phyloP scores from a whole-genome alignment of 2,888 invertebrate genomes.

The Drosophila demipolita region DNA sequence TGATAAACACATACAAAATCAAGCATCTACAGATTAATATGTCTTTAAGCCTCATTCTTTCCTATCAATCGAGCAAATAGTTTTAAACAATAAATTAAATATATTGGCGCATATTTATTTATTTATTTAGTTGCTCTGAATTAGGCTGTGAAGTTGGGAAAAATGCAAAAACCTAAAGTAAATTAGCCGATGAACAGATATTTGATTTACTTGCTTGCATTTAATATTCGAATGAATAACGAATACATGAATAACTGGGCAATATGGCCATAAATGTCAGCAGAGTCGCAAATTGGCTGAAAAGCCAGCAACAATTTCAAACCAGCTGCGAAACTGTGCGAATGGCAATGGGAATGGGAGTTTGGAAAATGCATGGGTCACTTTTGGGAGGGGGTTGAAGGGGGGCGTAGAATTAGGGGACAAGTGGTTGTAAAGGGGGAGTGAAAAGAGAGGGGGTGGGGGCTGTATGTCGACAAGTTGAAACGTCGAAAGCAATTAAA shows the following conservation, averaged over 20 bases:
- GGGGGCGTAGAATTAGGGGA: not conserved
- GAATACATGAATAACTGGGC: conserved; percentile 29
- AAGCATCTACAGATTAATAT: not conserved
- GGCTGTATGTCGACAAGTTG: conserved; percentile 68
- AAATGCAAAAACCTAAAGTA: conserved; percentile 66
- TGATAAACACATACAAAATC: not conserved
- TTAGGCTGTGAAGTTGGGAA: conserved; percentile 33
- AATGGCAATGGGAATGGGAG: conserved; percentile 13
- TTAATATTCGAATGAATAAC: conserved; percentile 59
- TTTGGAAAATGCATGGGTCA: conserved; percentile 28
- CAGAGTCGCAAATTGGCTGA: conserved; percentile 73
- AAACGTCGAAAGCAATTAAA: conserved; percentile 84
- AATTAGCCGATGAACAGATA: conserved; percentile 67
- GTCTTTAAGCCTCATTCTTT: not conserved
- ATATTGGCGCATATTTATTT: not conserved
- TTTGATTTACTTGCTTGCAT: conserved; percentile 75
- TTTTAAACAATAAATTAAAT: too few relatives aligned
- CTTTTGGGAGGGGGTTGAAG: conserved; percentile 1
- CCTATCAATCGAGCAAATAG: not conserved
- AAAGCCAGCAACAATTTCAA: conserved; percentile 66
- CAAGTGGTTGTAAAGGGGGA: not conserved
- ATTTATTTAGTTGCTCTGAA: not conserved
- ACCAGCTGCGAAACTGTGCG: conserved; percentile 13
- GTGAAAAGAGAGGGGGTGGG: not conserved
- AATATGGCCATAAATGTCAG: conserved; percentile 73